Evolutionary conservation across 2,888 invertebrate species (phyloP), one percentile per base, ranked within the genome.

Genomic region (Patella depressa): DNA sequence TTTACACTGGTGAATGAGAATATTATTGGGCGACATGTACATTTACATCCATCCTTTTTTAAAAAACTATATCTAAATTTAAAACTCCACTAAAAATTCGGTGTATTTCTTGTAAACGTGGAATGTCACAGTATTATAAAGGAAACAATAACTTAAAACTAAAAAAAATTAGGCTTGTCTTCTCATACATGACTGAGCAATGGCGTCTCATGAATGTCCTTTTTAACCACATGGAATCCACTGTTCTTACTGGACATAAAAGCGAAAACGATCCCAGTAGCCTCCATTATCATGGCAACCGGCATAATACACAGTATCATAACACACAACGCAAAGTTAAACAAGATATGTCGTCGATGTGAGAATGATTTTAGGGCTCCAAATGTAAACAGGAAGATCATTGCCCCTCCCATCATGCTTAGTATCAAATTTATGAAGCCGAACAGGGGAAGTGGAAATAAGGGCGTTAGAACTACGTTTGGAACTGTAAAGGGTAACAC

Each of bases 141-240:
- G 53, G 24, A n/a, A 71, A 72, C 45, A 11, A 17, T 72, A 19
- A 72, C n/a, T 24, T 45, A 24, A 24, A 19, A 74, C 53, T 65
- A 53, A 14, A 74, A 24, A 11, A n/a, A 19, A 69, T n/a, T 53
- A 69, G 15, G 15, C 69, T 45, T 70, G 70, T 57, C 34, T 73
- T 69, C 74, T 45, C 45, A 45, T 45, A 45, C 45, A 9, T 45
- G 45, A 45, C 45, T 45, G 45, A 45, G 45, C 45, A 45, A 45
- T 9, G 45, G 45, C 45, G 1, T 9, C 45, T 45, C 45, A 45
- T 45, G 78, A 53, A 71, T 17, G 72, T 87, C 85, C 78, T 88
- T 88, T 57, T 84, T 82, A 14, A 88, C 86, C 65, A 87, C 84
- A 77, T 88, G 86, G 79, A 88, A 88, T 72, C 83, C 79, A 24